Evolutionary conservation across 1,140 invertebrate species (phyloP), one percentile per base, ranked within the genome.

Genomic region (Rhagoletis pomonella): DNA sequence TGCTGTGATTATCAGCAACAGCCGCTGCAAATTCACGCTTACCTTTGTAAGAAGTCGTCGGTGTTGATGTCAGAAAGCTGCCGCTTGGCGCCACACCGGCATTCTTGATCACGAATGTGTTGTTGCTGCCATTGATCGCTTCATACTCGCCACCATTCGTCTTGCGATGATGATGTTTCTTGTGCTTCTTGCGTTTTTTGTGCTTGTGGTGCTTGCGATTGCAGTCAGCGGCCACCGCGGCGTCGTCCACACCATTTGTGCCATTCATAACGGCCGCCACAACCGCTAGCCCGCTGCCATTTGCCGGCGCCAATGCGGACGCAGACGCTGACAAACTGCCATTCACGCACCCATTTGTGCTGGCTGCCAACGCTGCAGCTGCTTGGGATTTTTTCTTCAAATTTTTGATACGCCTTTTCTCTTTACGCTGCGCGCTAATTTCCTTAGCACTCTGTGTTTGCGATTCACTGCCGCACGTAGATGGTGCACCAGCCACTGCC

Each of bases 171-270:
- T 96, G 96, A 90, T 96, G 95, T 89, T 96, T 96, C 89, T 96
- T 95, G 90, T 97, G 96, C 93, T 97, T 96, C 88, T 95, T 95
- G 90, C 96, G 96, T 90, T 96, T 96, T 89, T 96, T 96, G 89
- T 96, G 96, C 91, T 94, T 94, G 62, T 95, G 94, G 89, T 97
- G 96, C 88, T 96, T 97, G 67, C 96, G 96, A 88, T 95, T 95
- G 87, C 96, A 95, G 87, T 96, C 96, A 50, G 67, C 67, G 3
- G 47, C 47, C 88, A 96, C 96, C 59, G 55, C 64, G 7, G 85
- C 29, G 44, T 84, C 77, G 55, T 88, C 85, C 4, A 9, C 39
- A 47, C 60, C 50, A n/a, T 10, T 64, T 65, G 44, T 85, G 73
- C 87, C 60, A 85, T 87, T 87, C 29, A 55, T 17, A 50, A 44